Base-by-base conservation (phyloP, 2,113 vertebrate genomes). In the Podiceps cristatus region DNA sequence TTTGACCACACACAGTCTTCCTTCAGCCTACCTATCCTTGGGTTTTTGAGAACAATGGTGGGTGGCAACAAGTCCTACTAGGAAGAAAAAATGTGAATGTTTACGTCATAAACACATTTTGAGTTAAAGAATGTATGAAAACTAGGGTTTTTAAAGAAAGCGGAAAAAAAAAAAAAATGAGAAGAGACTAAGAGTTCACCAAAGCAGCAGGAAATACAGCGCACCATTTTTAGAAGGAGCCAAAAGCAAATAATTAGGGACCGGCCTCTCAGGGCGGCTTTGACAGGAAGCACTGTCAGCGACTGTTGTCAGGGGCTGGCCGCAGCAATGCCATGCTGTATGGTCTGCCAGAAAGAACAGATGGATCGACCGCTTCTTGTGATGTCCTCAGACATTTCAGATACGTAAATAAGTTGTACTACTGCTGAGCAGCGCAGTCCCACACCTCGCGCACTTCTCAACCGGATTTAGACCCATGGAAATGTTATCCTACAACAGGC, bases 1-100 rank as follows among this genome's bases (percentile, higher is more conserved):
- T 90, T 74, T 92, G 96, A 96, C 96, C 92, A 96, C 97, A 95
- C 93, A 79, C 91, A 85, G 80, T 12, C 53, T 78, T 85, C 71
- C 77, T 53, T 56, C 91, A 95, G 62, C 83, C 58, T 87, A 95
- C 96, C 96, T 96, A 93, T 90, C 84, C 67, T 64, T 88, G 77
- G 74, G 56, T 76, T 95, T 73, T 33, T 66, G 62, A 95, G 96
- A 92, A 91, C 77, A 76, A 85, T 11, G 50, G 24, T 44, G 82
- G 69, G 87, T 56, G 81, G 81, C 62, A 93, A 49, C 29, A 71
- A 78, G 68, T 47, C 67, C 87, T 45, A 80, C 90, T 62, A 90
- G 58, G 40, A 90, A 90, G 49, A 88, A 76, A 49, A 91, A 89
- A 92, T 3, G 27, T 6, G n/a, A 77, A 77, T 14, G 1, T 3